Evolutionary conservation across 2,113 vertebrate species (phyloP).

Genomic region (Oncorhynchus gorbuscha): DNA sequence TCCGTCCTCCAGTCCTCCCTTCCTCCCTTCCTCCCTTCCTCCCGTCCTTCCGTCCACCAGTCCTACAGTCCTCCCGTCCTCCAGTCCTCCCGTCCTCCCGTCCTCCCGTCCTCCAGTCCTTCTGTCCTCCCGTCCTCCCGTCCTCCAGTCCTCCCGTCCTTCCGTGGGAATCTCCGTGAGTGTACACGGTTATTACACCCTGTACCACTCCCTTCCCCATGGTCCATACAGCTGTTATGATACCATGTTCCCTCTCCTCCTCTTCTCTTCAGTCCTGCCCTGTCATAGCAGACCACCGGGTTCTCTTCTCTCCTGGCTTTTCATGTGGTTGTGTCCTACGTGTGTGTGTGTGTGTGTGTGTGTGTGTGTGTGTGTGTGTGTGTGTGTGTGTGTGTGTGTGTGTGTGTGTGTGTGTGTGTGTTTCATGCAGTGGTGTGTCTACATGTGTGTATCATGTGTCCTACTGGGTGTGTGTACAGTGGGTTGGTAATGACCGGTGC

Average conservation of each 20-base stretch:
- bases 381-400: too few relatives aligned
- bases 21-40: too few relatives aligned
- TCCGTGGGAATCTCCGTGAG: background rate
- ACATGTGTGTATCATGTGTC: background rate
- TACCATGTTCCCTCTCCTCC: background rate
- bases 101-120: too few relatives aligned
- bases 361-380: too few relatives aligned
- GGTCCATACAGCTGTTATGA: background rate
- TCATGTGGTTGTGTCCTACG: background rate
- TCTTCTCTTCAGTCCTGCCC: background rate
- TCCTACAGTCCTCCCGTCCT: too few relatives aligned
- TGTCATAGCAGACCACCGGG: background rate
- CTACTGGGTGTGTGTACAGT: too few relatives aligned
- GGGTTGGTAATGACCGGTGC: too few relatives aligned
- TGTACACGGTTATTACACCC: background rate
- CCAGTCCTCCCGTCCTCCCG: too few relatives aligned
- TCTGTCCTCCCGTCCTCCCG: rapidly evolving
- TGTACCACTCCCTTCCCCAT: background rate
- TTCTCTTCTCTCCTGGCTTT: background rate
- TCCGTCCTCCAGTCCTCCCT: rapidly evolving
- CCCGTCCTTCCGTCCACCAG: too few relatives aligned
- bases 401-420: too few relatives aligned
- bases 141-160: too few relatives aligned
- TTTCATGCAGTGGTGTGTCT: background rate
- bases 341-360: background rate